These are phyloP conservation scores for Lysandra coridon DNA, from an alignment of 2,888 invertebrate species.

Conservation along the genomic window DNA sequence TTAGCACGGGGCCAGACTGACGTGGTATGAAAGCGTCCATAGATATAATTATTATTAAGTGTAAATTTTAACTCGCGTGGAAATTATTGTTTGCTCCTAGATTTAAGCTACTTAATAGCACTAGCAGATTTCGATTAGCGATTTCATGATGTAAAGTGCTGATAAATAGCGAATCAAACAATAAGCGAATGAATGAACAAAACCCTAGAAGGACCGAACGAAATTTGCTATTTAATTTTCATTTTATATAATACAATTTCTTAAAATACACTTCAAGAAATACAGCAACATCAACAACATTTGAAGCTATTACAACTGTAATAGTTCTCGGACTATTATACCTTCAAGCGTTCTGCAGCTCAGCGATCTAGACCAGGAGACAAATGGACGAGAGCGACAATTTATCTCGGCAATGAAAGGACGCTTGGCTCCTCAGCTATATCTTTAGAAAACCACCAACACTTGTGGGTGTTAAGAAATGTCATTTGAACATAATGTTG, in stretches of 20 bases:
- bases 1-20: too few species aligned
- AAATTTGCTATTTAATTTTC: not conserved
- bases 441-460: slow-evolving; percentile 16
- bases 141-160: too few species aligned
- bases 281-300: not conserved
- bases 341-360: slow-evolving; percentile 11
- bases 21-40: too few species aligned
- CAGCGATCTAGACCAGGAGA: slow-evolving; percentile 16
- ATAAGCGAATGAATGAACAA: too few species aligned
- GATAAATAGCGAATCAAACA: too few species aligned
- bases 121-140: too few species aligned
- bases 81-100: too few species aligned
- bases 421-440: slow-evolving; percentile 18
- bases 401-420: slow-evolving; percentile 22
- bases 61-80: too few species aligned
- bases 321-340: slow-evolving; percentile 8
- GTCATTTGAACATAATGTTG: not conserved
- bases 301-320: not conserved
- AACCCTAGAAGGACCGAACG: not conserved
- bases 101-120: too few species aligned
- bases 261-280: not conserved
- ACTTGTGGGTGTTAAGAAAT: slow-evolving; percentile 8
- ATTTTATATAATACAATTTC: too few species aligned
- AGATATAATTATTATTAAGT: too few species aligned
- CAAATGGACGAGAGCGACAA: slow-evolving; percentile 13